phyloP scores from a whole-genome alignment of 2,113 vertebrate species.

The Chloebia gouldiae region DNA sequence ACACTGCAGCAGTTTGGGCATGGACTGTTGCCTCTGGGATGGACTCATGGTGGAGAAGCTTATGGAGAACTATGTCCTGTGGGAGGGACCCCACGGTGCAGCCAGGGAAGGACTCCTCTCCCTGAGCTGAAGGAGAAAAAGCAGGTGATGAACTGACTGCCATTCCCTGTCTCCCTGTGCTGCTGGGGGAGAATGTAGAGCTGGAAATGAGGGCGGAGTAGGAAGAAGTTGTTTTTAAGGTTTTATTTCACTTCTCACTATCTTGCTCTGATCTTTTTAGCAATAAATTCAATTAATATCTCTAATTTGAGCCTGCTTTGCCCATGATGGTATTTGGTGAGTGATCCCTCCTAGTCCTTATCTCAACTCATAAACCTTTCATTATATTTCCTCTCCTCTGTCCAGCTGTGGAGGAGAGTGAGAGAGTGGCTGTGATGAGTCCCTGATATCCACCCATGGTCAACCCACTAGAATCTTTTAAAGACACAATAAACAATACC shows the following conservation, averaged over 20 bases:
- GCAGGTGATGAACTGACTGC: neutral
- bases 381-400: neutral
- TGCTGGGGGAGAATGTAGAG: neutral
- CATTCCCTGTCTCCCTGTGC: neutral
- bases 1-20: neutral
- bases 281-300: neutral
- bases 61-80: neutral
- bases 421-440: neutral
- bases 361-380: neutral
- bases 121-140: neutral
- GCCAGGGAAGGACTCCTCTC: neutral
- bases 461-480: neutral
- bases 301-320: neutral
- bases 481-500: neutral
- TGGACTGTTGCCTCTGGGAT: accelerated
- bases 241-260: neutral
- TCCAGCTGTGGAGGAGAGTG: neutral
- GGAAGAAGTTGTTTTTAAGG: neutral
- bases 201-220: neutral
- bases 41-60: neutral
- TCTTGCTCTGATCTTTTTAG: neutral
- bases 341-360: neutral
- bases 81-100: accelerated
- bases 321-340: neutral
- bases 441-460: accelerated